phyloP scores from a whole-genome alignment of 2,888 invertebrate genomes.

The Psococerastis gibbosa region DNA sequence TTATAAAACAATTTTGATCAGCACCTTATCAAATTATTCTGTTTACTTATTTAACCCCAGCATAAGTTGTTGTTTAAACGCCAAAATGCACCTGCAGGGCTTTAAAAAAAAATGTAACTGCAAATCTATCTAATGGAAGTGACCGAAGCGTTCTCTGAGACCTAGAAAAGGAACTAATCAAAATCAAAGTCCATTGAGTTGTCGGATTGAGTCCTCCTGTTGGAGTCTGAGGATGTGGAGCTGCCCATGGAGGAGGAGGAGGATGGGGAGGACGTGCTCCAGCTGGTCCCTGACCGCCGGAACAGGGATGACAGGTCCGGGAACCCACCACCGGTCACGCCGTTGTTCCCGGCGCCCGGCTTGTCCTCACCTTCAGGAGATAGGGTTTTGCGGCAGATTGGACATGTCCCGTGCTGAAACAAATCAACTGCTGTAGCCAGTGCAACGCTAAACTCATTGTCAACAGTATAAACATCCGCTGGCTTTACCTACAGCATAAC shows the following conservation, averaged over 20 bases:
- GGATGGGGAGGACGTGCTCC: not conserved
- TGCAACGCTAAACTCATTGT: too few relatives aligned
- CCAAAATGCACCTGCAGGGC: too few relatives aligned
- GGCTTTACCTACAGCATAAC: too few relatives aligned
- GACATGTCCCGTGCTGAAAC: conserved; percentile 73
- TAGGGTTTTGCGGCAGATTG: conserved; percentile 74
- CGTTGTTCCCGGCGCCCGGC: not conserved
- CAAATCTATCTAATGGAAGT: too few relatives aligned
- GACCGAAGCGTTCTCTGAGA: too few relatives aligned
- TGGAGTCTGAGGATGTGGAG: not conserved
- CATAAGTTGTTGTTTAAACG: too few relatives aligned
- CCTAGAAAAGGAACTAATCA: not conserved
- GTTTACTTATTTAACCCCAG: too few relatives aligned
- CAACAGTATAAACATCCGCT: too few relatives aligned
- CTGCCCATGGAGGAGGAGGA: conserved; percentile 2
- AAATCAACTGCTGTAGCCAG: too few relatives aligned
- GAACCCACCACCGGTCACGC: not conserved
- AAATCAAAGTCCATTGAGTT: conserved; percentile 2
- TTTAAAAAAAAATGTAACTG: too few relatives aligned
- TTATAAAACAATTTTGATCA: too few relatives aligned
- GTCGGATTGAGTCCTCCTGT: not conserved
- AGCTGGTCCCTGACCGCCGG: not conserved
- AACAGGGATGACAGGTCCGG: not conserved
- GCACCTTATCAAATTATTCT: too few relatives aligned
- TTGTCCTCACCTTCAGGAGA: conserved; percentile 1